Base-by-base conservation (phyloP, 2,888 invertebrate genomes). In the Ormia ochracea region DNA sequence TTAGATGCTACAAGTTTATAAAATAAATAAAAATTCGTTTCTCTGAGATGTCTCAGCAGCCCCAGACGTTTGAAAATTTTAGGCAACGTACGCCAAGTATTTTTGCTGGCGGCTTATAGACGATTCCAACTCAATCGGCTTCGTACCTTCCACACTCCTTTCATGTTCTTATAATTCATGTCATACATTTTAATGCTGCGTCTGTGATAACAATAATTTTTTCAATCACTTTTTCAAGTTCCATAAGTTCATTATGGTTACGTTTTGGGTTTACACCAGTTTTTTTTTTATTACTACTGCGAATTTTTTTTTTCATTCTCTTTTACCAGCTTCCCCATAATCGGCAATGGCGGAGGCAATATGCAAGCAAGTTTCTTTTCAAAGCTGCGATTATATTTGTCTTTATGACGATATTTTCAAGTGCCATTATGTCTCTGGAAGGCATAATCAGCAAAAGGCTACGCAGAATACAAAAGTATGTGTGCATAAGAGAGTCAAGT, bases 341-440 rank as follows among this genome's bases (percentile, higher is more conserved):
- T 54, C 26, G 26, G 36, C 23, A 43, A 33, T 69, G n/a, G n/a
- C n/a, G n/a, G n/a, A n/a, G n/a, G n/a, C n/a, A n/a, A n/a, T n/a
- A n/a, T n/a, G n/a, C n/a, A 33, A 21, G 19, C 76, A 82, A 83
- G 52, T 81, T 82, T 82, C 65, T 82, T 76, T 23, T 48, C 28
- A 9, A 14, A 82, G 84, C 84, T 85, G 81, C 81, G 17, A 83
- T 33, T 68, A 48, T 21, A 17, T 43, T 17, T 19, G 45, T 23
- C 50, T 70, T 54, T 66, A 58, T 33, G 36, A 43, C 36, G 45
- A 65, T 73, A 52, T 63, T 69, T 48, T 65, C 31, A 70, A 75
- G 68, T 52, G 75, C 52, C 54, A 43, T 69, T 52, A 38, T 61
- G 59, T 45, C 68, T 45, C 21, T 38, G 36, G 21, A 19, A 23